Evolutionary conservation across 2,888 invertebrate species (phyloP), one percentile per base, ranked within the genome.

Genomic region (Abrostola triplasia): DNA sequence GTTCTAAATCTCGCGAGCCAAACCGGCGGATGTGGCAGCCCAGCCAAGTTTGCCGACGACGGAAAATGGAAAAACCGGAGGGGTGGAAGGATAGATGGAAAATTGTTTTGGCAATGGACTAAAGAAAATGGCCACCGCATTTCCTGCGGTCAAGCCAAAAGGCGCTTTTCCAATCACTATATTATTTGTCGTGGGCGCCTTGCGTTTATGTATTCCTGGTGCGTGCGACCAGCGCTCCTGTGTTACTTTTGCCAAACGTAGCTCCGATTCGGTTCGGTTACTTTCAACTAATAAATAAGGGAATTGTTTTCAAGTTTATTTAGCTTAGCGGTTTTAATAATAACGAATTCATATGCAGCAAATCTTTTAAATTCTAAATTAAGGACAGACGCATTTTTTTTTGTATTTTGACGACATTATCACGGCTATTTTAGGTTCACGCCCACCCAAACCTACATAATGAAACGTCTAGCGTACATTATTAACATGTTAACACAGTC

Each of bases 101-200:
- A 87, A 91, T 92, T 90, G 90, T 92, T 90, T 92, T 92, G 92
- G 91, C 91, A 86, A 84, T 90, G 91, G 92, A 92, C 93, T 94
- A 88, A 92, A 92, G 94, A 93, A 95, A 94, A 93, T 94, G 93
- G 86, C 85, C 77, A 81, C 84, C 84, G 82, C 83, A 84, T 84
- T 86, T 86, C 85, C 85, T 84, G 85, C 77, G 85, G 86, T 86
- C 84, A 85, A 79, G 85, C 84, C 85, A 84, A 81, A 80, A 84
- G 82, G 82, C 83, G 84, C 84, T 89, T 85, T 90, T 88, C 90
- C 90, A 86, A 90, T 90, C 87, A 82, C 82, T 84, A 83, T 82
- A 83, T 87, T 87, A 86, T 85, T 82, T 83, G 84, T 79, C 78
- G 79, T 71, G 77, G 67, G 67, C 83, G 82, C 77, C 75, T 78